Conservation (phyloP, 2,888 invertebrate species). For the Lapara coniferarum region DNA sequence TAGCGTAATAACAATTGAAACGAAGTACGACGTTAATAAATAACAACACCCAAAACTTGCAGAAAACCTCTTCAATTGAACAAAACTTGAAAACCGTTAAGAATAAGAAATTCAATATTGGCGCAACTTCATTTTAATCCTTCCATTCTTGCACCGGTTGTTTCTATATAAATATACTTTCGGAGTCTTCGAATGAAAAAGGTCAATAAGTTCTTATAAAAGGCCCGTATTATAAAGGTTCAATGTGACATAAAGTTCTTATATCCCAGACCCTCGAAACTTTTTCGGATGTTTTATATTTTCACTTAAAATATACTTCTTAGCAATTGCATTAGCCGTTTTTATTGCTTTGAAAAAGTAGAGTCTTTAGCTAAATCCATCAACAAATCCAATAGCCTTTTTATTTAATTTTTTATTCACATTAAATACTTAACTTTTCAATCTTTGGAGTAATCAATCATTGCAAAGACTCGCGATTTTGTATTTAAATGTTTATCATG, state of each 20-base stretch:
- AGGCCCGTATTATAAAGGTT: slow-evolving; percentile 41
- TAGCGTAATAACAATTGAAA: no score
- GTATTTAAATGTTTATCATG: no score
- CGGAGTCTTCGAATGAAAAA: slow-evolving; percentile 45
- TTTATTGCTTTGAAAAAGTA: slow-evolving; percentile 12
- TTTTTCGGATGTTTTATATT: slow-evolving; percentile 22
- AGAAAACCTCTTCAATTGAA: slow-evolving; percentile 14
- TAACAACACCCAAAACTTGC: background rate
- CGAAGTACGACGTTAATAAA: background rate
- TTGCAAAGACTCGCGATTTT: no score
- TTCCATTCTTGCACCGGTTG: slow-evolving; percentile 23
- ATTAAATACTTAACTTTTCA: no score
- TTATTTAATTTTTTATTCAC: background rate
- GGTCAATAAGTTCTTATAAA: slow-evolving; percentile 53
- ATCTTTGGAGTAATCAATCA: no score
- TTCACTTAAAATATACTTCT: slow-evolving; percentile 10
- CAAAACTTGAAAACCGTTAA: slow-evolving; percentile 16
- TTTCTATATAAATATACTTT: slow-evolving; percentile 53
- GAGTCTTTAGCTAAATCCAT: background rate
- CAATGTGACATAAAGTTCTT: slow-evolving; percentile 11
- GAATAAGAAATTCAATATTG: slow-evolving; percentile 23
- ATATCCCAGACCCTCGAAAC: slow-evolving; percentile 2
- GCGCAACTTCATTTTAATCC: slow-evolving; percentile 17
- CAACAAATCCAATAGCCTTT: background rate
- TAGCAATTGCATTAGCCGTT: background rate